Conservation (phyloP, 2,888 invertebrate species). For the Noctuana brunneofusca region DNA sequence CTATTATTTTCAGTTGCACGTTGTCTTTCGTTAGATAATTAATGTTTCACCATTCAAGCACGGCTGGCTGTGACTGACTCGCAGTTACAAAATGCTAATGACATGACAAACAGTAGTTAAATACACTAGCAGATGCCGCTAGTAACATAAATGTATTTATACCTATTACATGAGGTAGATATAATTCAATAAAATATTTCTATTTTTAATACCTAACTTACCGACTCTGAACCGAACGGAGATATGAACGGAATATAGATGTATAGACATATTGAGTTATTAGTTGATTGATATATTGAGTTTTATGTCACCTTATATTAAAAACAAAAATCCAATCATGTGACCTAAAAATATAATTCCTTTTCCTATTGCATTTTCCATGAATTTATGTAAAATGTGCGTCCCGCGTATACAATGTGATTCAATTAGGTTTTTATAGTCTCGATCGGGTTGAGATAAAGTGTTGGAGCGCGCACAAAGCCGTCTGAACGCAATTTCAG, state of each 20-base stretch:
- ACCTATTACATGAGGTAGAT: too few relatives aligned
- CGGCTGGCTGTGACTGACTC: background rate
- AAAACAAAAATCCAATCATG: too few relatives aligned
- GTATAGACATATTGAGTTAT: too few relatives aligned
- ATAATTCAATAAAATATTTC: too few relatives aligned
- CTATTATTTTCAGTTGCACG: conserved; percentile 16
- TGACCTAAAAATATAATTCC: background rate
- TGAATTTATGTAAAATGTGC: conserved; percentile 6
- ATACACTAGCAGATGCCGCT: too few relatives aligned
- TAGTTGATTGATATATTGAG: too few relatives aligned
- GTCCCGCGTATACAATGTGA: conserved; percentile 45
- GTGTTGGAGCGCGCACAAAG: conserved; percentile 60
- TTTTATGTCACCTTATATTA: too few relatives aligned
- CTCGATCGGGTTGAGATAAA: conserved; percentile 57
- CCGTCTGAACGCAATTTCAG: conserved; percentile 63
- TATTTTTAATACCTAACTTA: too few relatives aligned
- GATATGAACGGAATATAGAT: too few relatives aligned
- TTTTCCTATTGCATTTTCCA: background rate
- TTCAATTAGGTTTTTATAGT: conserved; percentile 60
- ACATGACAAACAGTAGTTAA: background rate
- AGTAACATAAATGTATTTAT: too few relatives aligned
- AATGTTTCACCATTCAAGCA: conserved; percentile 29
- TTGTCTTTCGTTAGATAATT: conserved; percentile 20
- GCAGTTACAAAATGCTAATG: background rate
- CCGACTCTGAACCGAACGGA: too few relatives aligned